Percentiles rank a stretch among this genome's conserved stretches.
Evolutionary conservation across 2,888 invertebrate species (phyloP).

Genomic region (Schizotus pectinicornis): DNA sequence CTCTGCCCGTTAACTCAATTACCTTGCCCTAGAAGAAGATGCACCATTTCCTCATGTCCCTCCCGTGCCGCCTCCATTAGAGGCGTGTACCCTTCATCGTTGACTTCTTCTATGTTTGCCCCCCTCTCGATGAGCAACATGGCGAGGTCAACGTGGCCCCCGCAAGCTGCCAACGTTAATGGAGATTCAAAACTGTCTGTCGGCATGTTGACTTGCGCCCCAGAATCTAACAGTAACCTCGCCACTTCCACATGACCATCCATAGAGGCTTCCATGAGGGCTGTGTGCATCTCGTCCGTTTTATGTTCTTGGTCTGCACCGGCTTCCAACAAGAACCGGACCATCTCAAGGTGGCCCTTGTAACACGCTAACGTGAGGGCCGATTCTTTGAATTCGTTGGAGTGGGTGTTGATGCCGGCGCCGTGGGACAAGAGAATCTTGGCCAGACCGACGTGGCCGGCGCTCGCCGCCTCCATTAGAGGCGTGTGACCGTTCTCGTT

Average conservation of each 20-base stretch:
- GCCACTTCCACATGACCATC: constrained; percentile 99
- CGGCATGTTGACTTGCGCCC: constrained; percentile 99
- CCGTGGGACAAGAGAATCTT: constrained; percentile 91
- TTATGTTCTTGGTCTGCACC: constrained; percentile 98
- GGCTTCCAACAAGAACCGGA: constrained; percentile 91
- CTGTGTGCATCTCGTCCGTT: constrained; percentile 99
- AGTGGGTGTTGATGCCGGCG: constrained; percentile 98
- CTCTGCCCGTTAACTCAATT: constrained; percentile 15
- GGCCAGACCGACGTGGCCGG: constrained; percentile 92
- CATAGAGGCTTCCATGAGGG: constrained; percentile 99
- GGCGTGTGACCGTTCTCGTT: constrained; percentile 99
- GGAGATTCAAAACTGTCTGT: constrained; percentile 99
- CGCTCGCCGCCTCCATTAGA: constrained; percentile 97
- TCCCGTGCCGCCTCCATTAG: constrained; percentile 99
- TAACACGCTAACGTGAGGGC: constrained; percentile 80
- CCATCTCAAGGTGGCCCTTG: constrained; percentile 98
- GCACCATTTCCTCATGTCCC: constrained; percentile 98
- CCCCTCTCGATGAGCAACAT: constrained; percentile 94
- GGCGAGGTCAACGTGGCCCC: constrained; percentile 97
- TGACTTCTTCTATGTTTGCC: constrained; percentile 98
- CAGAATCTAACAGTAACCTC: constrained; percentile 89
- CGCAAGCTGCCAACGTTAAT: constrained; percentile 96
- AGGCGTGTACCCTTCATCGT: constrained; percentile 99
- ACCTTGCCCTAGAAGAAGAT: constrained; percentile 88
- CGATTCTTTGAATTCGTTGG: constrained; percentile 98